These are phyloP conservation scores for Rhinoraja longicauda DNA, from an alignment of 2,797 vertebrate genomes.

Conservation along the genomic window DNA sequence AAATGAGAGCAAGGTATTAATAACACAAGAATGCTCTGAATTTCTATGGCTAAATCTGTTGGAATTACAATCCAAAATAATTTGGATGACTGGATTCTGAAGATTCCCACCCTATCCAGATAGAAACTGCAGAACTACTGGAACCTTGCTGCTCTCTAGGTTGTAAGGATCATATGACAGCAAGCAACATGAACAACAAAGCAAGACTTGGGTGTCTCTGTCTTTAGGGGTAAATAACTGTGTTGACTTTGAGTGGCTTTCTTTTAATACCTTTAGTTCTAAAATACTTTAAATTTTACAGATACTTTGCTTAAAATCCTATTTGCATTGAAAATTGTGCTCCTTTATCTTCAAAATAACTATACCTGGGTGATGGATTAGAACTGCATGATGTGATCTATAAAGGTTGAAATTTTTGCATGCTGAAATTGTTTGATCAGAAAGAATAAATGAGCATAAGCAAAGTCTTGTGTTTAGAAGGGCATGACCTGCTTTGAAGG, in stretches of 20 bases:
- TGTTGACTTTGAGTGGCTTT: constrained; percentile 76
- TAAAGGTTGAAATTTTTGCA: constrained; percentile 62
- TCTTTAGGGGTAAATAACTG: constrained; percentile 81
- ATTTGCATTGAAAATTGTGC: constrained; percentile 50
- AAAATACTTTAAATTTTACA: constrained; percentile 58
- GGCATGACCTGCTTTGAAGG: background rate
- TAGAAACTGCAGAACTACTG: constrained; percentile 55
- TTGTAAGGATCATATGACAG: constrained; percentile 61
- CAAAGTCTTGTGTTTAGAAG: background rate
- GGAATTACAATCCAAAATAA: constrained; percentile 69
- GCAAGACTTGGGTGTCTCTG: constrained; percentile 72
- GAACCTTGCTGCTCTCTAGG: constrained; percentile 62
- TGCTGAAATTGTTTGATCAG: constrained; percentile 55
- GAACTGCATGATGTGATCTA: constrained; percentile 66
- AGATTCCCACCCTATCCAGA: constrained; percentile 68
- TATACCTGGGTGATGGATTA: constrained; percentile 63
- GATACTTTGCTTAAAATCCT: constrained; percentile 69
- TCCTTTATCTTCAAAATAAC: constrained; percentile 48
- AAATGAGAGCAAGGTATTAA: background rate
- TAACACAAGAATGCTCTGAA: constrained; percentile 48
- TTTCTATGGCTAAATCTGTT: constrained; percentile 63
- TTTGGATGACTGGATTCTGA: constrained; percentile 69
- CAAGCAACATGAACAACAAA: constrained; percentile 66
- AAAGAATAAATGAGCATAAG: constrained; percentile 24
- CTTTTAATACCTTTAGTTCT: constrained; percentile 58